Evolutionary conservation across 2,797 vertebrate species (phyloP).

Genomic region (Atherinosoma microstoma): DNA sequence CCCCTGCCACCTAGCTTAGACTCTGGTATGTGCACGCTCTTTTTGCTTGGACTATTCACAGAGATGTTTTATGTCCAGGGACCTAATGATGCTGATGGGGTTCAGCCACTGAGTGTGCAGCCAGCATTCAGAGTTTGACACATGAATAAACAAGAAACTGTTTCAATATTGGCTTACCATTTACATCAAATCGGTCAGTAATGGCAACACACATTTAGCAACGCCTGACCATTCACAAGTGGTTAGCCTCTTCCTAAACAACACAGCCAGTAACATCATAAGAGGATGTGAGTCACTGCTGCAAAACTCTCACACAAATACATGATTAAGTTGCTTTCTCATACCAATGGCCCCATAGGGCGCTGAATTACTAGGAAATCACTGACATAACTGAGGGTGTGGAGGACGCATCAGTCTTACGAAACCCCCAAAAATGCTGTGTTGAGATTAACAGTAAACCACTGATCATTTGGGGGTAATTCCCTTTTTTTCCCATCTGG

Average conservation of each 20-base stretch:
- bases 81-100: slow-evolving; percentile 52
- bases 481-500: neutral
- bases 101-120: slow-evolving; percentile 48
- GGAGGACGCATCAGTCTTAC: neutral
- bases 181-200: slow-evolving; percentile 57
- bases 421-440: neutral
- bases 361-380: slow-evolving; percentile 7
- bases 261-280: slow-evolving; percentile 16
- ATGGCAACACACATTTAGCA: slow-evolving; percentile 47
- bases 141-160: slow-evolving; percentile 64
- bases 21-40: slow-evolving; percentile 43
- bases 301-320: slow-evolving; percentile 25
- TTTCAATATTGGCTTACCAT: slow-evolving; percentile 68
- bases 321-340: slow-evolving; percentile 11
- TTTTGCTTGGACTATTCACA: slow-evolving; percentile 47
- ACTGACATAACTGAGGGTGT: neutral
- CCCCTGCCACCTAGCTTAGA: slow-evolving; percentile 13
- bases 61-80: slow-evolving; percentile 58
- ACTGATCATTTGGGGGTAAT: neutral
- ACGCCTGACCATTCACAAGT: slow-evolving; percentile 33
- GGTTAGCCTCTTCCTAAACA: slow-evolving; percentile 21
- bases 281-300: slow-evolving; percentile 52
- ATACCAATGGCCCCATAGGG: neutral
- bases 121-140: slow-evolving; percentile 53
- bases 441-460: neutral